Conservation (phyloP, 2,113 vertebrate species). For the Herpetotheres cachinnans region DNA sequence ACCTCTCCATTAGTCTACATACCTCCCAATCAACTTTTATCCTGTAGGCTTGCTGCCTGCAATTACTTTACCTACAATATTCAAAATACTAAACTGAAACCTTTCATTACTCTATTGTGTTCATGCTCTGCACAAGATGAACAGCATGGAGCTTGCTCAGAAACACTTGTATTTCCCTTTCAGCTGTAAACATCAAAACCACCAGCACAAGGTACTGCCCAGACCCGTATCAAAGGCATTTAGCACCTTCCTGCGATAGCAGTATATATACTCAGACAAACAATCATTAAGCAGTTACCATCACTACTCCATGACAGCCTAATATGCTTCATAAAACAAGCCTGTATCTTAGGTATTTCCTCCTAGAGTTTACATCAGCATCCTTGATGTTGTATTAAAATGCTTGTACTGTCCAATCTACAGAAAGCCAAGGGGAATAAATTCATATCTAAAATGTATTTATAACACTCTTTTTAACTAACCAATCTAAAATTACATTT, state of each 20-base stretch:
- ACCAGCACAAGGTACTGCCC: background rate
- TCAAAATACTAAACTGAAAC: background rate
- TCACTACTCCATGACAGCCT: background rate
- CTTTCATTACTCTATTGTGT: conserved; percentile 34
- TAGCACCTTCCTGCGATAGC: background rate
- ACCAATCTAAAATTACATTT: background rate
- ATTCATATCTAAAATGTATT: background rate
- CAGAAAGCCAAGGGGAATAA: background rate
- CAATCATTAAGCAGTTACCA: background rate
- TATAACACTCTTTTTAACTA: background rate
- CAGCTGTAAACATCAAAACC: background rate
- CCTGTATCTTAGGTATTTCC: background rate
- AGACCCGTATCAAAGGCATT: background rate
- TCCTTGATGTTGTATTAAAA: background rate
- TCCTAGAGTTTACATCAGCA: background rate
- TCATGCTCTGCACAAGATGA: background rate
- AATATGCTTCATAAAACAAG: background rate
- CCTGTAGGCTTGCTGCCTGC: background rate
- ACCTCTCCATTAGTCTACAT: background rate
- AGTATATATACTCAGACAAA: background rate
- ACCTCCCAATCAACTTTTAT: background rate
- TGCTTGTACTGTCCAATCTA: background rate
- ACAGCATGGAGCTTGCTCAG: background rate
- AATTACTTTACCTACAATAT: background rate
- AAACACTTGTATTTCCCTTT: background rate